Percentiles rank a stretch among this genome's conserved stretches.
These are phyloP conservation scores for Junonia oenone DNA, from an alignment of 2,888 invertebrate species.

Conservation along the genomic window DNA sequence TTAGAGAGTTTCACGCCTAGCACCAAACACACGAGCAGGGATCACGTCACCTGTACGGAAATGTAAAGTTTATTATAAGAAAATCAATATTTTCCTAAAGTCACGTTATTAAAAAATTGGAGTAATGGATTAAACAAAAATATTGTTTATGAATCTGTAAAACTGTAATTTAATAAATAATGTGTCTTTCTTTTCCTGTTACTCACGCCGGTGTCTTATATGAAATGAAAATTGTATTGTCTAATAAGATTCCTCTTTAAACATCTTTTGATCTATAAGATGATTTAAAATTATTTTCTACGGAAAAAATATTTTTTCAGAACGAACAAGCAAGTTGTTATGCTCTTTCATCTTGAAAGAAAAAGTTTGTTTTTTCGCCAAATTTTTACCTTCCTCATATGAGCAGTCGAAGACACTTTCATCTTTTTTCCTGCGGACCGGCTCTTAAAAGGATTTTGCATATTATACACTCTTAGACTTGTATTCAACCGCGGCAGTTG, in stretches of 20 bases:
- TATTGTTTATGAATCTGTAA: no score
- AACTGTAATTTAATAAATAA: no score
- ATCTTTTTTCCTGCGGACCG: background rate
- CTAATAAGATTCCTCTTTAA: no score
- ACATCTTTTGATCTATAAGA: no score
- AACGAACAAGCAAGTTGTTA: background rate
- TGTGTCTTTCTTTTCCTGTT: no score
- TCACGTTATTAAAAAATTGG: no score
- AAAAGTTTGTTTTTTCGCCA: background rate
- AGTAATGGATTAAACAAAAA: no score
- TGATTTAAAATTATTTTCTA: no score
- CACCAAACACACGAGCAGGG: constrained; percentile 17
- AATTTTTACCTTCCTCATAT: background rate
- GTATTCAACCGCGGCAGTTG: constrained; percentile 3
- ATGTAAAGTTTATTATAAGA: no score
- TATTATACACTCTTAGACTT: background rate
- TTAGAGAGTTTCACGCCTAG: constrained; percentile 64
- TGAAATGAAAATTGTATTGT: no score
- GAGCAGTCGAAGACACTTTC: background rate
- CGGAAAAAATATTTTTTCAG: background rate
- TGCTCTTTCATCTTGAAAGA: background rate
- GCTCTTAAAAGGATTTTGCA: constrained; percentile 2
- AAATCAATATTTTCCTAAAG: no score
- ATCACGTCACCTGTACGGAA: constrained; percentile 6
- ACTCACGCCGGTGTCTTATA: no score